Conservation (phyloP, 2,113 vertebrate genomes). For the Myotis brandtii region DNA sequence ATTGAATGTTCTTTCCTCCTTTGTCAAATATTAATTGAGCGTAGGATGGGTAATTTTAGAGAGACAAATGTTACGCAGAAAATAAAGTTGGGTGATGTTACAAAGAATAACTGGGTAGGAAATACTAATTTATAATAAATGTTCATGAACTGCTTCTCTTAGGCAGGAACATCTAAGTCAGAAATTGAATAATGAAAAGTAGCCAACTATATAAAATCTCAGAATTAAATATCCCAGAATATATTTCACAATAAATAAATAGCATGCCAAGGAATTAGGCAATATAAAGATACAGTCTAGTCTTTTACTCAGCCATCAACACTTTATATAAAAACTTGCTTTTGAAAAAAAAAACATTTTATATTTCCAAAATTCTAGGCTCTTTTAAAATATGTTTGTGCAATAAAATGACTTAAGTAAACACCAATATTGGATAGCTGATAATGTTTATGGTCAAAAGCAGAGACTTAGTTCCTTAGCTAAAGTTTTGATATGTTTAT, state of each 20-base stretch:
- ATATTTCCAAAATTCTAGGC: neutral
- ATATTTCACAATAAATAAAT: conserved; percentile 23
- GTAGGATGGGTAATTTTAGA: neutral
- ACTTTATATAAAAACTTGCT: neutral
- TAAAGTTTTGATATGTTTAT: neutral
- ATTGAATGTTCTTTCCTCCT: too few species aligned
- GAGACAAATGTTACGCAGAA: neutral
- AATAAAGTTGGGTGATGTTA: neutral
- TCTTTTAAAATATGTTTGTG: neutral
- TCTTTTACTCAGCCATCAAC: neutral
- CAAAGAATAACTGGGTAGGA: neutral
- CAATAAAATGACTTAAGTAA: neutral
- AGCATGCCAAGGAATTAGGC: neutral
- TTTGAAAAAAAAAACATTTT: neutral
- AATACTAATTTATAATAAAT: neutral
- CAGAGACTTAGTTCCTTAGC: neutral
- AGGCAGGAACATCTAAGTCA: neutral
- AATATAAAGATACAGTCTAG: neutral
- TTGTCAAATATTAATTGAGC: too few species aligned
- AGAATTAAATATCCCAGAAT: neutral
- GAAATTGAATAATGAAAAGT: conserved; percentile 9
- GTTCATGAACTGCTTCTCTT: neutral
- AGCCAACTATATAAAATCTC: neutral
- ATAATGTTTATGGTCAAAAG: neutral
- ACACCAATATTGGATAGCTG: neutral